Conservation (phyloP, 2,797 vertebrate genomes). For the Pterois miles region DNA sequence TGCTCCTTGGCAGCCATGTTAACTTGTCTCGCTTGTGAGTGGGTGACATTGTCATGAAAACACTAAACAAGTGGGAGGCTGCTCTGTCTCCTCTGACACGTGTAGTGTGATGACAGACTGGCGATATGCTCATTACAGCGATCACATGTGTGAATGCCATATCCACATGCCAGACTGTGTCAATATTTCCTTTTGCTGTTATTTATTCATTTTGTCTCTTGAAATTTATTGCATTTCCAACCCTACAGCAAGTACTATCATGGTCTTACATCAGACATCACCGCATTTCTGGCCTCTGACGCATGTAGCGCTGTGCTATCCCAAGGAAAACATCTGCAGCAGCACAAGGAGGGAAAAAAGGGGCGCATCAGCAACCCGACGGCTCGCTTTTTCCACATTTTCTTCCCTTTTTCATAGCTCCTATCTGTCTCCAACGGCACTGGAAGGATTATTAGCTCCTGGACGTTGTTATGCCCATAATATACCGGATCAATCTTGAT, state of each 20-base stretch:
- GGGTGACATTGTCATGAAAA: constrained; percentile 42
- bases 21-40: not conserved
- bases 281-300: constrained; percentile 9
- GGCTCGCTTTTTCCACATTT: not conserved
- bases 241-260: not conserved
- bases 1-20: not conserved
- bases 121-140: constrained; percentile 39
- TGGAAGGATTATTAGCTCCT: constrained; percentile 62
- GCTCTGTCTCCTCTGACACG: constrained; percentile 11
- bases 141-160: not conserved
- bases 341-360: not conserved
- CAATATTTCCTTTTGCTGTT: constrained; percentile 15
- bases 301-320: not conserved
- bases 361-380: not conserved
- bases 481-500: constrained; percentile 71
- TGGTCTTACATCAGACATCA: constrained; percentile 19
- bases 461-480: constrained; percentile 65
- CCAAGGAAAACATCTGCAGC: constrained; percentile 8
- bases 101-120: constrained; percentile 16
- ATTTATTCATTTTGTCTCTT: not conserved
- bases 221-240: not conserved
- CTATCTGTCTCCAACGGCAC: constrained; percentile 18
- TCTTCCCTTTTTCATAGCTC: not conserved
- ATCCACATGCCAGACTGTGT: constrained; percentile 22
- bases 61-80: constrained; percentile 25